Percentiles rank a stretch among this genome's conserved stretches.
Conservation (phyloP, 2,888 invertebrate species). For the Drosophila rellima region DNA sequence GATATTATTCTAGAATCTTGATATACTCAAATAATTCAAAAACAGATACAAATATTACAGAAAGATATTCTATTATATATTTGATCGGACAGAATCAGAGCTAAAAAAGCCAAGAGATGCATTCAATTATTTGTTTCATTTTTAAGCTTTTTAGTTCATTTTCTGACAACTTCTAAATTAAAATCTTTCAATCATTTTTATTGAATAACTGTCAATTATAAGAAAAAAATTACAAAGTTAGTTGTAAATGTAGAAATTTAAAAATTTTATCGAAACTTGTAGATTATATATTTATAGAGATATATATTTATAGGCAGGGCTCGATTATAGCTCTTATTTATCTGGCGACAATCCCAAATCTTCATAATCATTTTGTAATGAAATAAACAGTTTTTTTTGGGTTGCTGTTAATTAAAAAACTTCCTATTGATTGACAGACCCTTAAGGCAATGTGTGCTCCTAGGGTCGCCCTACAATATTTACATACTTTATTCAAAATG, state of each 20-base stretch:
- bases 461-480: slow-evolving; percentile 9
- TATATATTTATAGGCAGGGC: neutral
- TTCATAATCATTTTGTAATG: slow-evolving; percentile 6
- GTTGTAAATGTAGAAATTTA: too few species aligned
- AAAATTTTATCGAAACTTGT: too few species aligned
- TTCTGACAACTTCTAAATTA: too few species aligned
- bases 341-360: too few species aligned
- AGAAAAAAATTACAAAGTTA: too few species aligned
- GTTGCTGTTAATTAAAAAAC: slow-evolving; percentile 15
- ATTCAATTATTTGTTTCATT: neutral
- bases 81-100: neutral
- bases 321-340: neutral
- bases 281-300: too few species aligned
- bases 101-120: neutral
- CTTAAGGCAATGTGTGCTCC: slow-evolving; percentile 6
- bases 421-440: slow-evolving; percentile 32
- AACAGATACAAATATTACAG: neutral
- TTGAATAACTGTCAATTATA: too few species aligned
- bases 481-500: slow-evolving; percentile 31
- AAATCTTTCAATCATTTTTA: too few species aligned
- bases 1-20: neutral
- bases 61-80: neutral
- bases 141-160: too few species aligned
- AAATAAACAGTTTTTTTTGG: slow-evolving; percentile 12
- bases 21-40: neutral